These are phyloP conservation scores for Gadopsis bispinosus DNA, from an alignment of 2,797 vertebrate species.

Conservation along the genomic window DNA sequence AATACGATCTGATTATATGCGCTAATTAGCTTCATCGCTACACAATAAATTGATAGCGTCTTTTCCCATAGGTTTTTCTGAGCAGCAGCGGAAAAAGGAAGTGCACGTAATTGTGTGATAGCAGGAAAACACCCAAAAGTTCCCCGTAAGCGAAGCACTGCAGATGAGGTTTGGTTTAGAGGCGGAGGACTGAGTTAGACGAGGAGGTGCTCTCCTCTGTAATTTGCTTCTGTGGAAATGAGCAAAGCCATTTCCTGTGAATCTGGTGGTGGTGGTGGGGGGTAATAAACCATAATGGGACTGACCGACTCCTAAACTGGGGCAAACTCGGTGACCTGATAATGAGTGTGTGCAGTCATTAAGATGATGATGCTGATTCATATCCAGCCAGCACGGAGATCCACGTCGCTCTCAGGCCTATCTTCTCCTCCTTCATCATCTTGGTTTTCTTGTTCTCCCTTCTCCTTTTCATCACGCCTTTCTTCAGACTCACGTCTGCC, in stretches of 20 bases:
- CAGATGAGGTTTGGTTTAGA: constrained; percentile 35
- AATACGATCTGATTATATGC: constrained; percentile 5
- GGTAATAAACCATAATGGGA: constrained; percentile 50
- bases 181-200: constrained; percentile 32
- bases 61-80: constrained; percentile 54
- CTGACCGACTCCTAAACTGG: constrained; percentile 34
- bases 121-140: constrained; percentile 49
- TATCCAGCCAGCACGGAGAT: not conserved
- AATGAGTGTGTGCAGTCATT: constrained; percentile 12
- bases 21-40: constrained; percentile 31
- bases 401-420: not conserved
- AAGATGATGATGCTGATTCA: constrained; percentile 13
- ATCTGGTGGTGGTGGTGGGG: constrained; percentile 15
- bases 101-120: constrained; percentile 35
- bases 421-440: too few species aligned
- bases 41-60: constrained; percentile 41
- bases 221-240: constrained; percentile 75
- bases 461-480: not conserved
- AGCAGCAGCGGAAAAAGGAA: constrained; percentile 58
- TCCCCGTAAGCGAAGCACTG: constrained; percentile 30
- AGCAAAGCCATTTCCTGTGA: constrained; percentile 77
- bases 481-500: not conserved
- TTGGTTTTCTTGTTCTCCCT: not conserved
- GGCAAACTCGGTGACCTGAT: constrained; percentile 41
- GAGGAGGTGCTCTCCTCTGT: constrained; percentile 57